Evolutionary conservation across 2,797 vertebrate genomes (phyloP).

Genomic region (Podargus strigoides): DNA sequence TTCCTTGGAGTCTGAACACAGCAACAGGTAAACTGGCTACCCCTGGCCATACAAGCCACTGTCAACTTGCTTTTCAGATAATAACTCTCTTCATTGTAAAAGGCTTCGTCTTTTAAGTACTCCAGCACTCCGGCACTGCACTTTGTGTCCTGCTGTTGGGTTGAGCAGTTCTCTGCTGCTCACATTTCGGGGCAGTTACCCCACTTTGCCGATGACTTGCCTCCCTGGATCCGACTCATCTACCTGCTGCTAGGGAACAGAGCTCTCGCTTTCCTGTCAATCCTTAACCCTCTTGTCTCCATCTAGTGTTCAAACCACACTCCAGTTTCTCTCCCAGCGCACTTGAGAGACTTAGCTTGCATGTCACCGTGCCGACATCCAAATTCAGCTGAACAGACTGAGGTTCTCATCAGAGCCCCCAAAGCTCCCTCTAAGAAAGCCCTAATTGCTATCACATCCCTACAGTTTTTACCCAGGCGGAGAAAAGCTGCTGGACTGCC

Average conservation of each 20-base stretch:
- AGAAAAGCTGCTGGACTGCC: not conserved
- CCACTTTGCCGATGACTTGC: fast-evolving
- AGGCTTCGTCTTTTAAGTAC: not conserved
- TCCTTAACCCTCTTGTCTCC: constrained; percentile 45
- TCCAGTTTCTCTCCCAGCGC: not conserved
- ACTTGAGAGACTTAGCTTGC: not conserved
- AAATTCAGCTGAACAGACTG: not conserved
- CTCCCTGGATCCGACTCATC: not conserved
- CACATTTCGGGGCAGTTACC: not conserved
- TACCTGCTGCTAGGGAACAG: not conserved
- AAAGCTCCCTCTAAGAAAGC: not conserved
- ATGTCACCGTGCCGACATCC: not conserved
- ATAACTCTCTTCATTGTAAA: not conserved
- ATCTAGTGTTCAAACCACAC: constrained; percentile 13
- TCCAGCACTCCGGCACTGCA: not conserved
- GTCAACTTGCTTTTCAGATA: not conserved
- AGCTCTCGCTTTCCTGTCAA: not conserved
- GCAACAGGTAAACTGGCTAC: not conserved
- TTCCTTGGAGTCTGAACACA: not conserved
- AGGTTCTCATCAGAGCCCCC: not conserved
- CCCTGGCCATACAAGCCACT: not conserved
- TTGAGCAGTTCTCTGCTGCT: not conserved
- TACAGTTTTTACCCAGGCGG: not conserved
- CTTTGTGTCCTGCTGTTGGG: not conserved
- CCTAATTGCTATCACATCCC: not conserved